Conservation (phyloP, 2,113 vertebrate genomes). For the Thryonomys swinderianus region DNA sequence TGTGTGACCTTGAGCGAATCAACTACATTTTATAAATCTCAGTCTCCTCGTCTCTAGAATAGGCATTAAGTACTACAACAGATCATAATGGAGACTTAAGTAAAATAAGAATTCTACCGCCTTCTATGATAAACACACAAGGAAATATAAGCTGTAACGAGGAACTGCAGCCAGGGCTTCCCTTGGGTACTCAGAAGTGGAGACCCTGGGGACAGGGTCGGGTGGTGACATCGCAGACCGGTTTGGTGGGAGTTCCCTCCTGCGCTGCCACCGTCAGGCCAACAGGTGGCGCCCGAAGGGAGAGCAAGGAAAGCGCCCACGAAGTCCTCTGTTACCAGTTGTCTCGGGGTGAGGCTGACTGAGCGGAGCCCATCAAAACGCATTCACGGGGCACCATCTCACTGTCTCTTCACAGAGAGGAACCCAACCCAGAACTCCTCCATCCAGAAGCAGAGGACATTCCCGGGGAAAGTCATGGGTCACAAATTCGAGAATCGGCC, state of each 20-base stretch:
- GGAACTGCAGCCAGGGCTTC: background rate
- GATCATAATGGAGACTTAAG: slow-evolving; percentile 6
- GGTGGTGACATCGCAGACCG: background rate
- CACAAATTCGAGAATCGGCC: slow-evolving; percentile 15
- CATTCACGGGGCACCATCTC: no score
- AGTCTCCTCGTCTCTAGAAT: slow-evolving; percentile 1
- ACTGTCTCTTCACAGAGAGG: background rate
- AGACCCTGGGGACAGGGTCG: background rate
- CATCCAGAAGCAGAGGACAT: background rate
- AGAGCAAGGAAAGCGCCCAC: background rate
- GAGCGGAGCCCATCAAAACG: background rate
- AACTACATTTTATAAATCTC: background rate
- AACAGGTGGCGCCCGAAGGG: background rate
- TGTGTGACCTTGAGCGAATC: background rate
- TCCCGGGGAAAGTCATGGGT: slow-evolving; percentile 7
- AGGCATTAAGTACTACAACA: no score
- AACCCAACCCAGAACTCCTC: background rate
- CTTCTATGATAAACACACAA: background rate
- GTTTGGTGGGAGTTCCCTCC: background rate
- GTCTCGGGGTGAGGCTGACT: background rate
- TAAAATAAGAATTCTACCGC: background rate
- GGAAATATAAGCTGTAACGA: background rate
- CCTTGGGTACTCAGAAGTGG: slow-evolving; percentile 21
- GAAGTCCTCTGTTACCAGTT: background rate
- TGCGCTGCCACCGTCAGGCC: background rate